Evolutionary conservation across 2,113 vertebrate species (phyloP).

Genomic region (Seriola dumerili): DNA sequence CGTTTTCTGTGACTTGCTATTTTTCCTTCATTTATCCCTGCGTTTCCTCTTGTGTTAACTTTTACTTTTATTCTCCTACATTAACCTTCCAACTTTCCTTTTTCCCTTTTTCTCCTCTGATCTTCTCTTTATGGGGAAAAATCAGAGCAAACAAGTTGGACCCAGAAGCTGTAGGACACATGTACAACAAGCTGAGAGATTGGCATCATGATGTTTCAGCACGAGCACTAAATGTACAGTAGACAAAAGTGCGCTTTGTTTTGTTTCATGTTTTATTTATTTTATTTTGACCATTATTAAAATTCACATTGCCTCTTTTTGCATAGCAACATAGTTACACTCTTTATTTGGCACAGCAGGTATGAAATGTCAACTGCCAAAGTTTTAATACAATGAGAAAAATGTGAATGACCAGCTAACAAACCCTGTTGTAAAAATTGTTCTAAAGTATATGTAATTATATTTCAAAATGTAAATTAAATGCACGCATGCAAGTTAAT

Average conservation of each 20-base stretch:
- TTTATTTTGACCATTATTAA: slow-evolving; percentile 24
- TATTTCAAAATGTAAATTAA: slow-evolving; percentile 33
- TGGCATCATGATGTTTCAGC: slow-evolving; percentile 97
- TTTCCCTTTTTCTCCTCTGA: not conserved
- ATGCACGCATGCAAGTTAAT: slow-evolving; percentile 24
- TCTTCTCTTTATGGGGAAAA: slow-evolving; percentile 80
- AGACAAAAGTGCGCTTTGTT: slow-evolving; percentile 58
- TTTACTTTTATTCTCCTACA: slow-evolving; percentile 1
- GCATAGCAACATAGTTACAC: not conserved
- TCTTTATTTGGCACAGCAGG: slow-evolving; percentile 1
- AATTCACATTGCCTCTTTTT: not conserved
- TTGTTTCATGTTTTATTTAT: slow-evolving; percentile 51
- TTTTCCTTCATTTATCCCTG: not conserved
- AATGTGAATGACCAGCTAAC: not conserved
- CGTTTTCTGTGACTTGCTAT: not conserved
- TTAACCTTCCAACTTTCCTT: slow-evolving; percentile 38
- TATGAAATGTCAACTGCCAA: not conserved
- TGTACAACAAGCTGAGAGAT: slow-evolving; percentile 97
- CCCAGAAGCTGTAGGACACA: slow-evolving; percentile 91
- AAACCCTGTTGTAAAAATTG: slow-evolving; percentile 1
- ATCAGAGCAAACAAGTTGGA: slow-evolving; percentile 88
- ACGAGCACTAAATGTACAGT: slow-evolving; percentile 93
- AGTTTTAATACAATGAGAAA: not conserved
- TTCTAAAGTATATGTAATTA: slow-evolving; percentile 9
- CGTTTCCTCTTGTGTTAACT: slow-evolving; percentile 18